A percentile compares a stretch with the other conserved stretches of the same genome.
Evolutionary conservation across 1,140 invertebrate species (phyloP).

Genomic region (Pogonomyrmex californicus): DNA sequence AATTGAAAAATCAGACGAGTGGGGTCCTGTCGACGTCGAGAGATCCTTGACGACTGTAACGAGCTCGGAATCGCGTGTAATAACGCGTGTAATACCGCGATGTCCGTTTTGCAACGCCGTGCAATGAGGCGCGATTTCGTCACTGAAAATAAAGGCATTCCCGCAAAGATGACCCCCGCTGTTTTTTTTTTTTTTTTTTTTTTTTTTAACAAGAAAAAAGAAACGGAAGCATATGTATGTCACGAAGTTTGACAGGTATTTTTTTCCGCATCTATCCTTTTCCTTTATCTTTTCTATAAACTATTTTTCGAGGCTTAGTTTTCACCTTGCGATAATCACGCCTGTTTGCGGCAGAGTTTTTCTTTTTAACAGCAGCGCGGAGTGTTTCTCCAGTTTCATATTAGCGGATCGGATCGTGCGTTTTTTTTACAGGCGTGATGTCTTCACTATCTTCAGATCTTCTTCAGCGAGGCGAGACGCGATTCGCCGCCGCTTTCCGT

Average conservation of each 20-base stretch:
- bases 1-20: neutral
- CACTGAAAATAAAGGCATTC: conserved; percentile 24
- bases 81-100: conserved; percentile 42
- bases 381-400: neutral
- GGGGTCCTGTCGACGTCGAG: neutral
- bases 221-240: neutral
- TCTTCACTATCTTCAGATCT: conserved; percentile 23
- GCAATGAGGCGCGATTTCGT: conserved; percentile 40
- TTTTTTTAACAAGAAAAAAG: neutral
- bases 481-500: conserved; percentile 77
- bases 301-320: neutral
- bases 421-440: neutral
- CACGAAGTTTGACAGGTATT: neutral
- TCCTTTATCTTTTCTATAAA: neutral
- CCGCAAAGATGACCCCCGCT: neutral
- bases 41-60: conserved; percentile 7
- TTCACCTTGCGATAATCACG: neutral
- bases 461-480: neutral
- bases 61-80: conserved; percentile 1
- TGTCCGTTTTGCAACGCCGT: conserved; percentile 44
- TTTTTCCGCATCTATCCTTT: neutral
- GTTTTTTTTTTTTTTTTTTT: too few species aligned
- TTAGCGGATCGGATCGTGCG: neutral
- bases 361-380: too few species aligned
- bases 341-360: too few species aligned